Evolutionary conservation across 2,797 vertebrate species (phyloP).

Genomic region (Hipposideros larvatus): DNA sequence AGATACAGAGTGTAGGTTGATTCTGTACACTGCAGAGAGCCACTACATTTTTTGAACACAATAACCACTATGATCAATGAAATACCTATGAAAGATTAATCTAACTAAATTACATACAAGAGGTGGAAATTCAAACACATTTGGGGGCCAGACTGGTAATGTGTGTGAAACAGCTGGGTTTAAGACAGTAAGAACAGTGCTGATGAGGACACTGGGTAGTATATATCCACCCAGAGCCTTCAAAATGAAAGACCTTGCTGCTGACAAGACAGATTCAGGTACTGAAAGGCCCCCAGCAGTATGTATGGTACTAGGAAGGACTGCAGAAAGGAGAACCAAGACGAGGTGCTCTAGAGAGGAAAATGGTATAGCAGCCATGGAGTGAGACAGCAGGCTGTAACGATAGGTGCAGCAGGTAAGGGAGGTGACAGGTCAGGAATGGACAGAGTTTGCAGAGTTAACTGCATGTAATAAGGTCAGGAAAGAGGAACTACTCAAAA

Average conservation of each 20-base stretch:
- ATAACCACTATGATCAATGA: neutral
- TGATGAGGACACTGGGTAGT: neutral
- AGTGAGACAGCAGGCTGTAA: neutral
- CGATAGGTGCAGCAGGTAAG: neutral
- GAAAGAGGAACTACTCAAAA: neutral
- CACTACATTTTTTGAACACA: neutral
- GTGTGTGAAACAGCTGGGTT: neutral
- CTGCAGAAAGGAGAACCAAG: neutral
- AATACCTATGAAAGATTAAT: neutral
- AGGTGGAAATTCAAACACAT: neutral
- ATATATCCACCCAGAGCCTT: neutral
- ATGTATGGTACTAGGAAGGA: neutral
- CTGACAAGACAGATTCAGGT: neutral
- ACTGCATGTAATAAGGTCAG: neutral
- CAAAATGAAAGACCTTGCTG: neutral
- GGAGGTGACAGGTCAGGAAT: neutral
- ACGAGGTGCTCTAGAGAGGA: neutral
- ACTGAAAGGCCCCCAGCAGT: neutral
- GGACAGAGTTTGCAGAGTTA: neutral
- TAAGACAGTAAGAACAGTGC: neutral
- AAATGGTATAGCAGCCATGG: fast-evolving
- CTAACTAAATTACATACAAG: neutral
- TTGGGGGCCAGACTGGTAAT: neutral
- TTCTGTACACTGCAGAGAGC: neutral
- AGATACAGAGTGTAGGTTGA: neutral